Percentiles rank a stretch among this genome's conserved stretches.
Conservation (phyloP, 37 sponge, comb jelly and placozoan genomes). For the Crambe crambe region DNA sequence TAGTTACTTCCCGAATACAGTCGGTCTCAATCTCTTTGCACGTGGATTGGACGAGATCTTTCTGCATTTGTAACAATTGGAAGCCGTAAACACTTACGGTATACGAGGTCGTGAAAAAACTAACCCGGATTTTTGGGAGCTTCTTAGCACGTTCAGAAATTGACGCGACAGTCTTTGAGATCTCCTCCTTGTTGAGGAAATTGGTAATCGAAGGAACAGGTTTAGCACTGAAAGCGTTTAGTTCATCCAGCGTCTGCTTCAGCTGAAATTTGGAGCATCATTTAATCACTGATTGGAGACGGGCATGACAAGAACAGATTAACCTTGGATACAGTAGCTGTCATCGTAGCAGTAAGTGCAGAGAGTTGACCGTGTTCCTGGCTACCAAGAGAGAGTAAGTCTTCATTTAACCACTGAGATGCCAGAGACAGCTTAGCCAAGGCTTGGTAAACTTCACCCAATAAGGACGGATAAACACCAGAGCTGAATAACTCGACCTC, state of each 20-base stretch:
- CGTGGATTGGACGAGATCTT: neutral
- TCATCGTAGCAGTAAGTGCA: neutral
- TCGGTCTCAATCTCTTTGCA: conserved; percentile 6
- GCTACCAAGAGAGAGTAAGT: neutral
- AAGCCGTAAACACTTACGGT: neutral
- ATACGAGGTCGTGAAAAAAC: neutral
- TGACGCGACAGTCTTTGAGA: neutral
- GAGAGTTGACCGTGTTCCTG: neutral
- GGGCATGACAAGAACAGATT: neutral
- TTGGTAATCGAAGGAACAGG: neutral
- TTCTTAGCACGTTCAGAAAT: conserved; percentile 31
- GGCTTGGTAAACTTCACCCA: conserved; percentile 14
- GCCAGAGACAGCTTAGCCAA: conserved; percentile 43
- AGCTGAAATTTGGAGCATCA: conserved; percentile 6
- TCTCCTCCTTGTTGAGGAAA: conserved; percentile 5
- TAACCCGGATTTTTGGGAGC: conserved; percentile 16
- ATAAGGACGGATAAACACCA: neutral
- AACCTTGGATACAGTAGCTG: neutral
- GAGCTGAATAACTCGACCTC: neutral
- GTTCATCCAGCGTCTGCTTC: conserved; percentile 6
- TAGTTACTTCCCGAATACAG: neutral
- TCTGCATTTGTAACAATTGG: neutral
- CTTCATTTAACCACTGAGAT: conserved; percentile 23
- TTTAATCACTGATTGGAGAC: neutral
- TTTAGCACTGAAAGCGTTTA: neutral